These are phyloP conservation scores for Tokudaia muenninki DNA, from an alignment of 2,797 vertebrate species.

Conservation along the genomic window DNA sequence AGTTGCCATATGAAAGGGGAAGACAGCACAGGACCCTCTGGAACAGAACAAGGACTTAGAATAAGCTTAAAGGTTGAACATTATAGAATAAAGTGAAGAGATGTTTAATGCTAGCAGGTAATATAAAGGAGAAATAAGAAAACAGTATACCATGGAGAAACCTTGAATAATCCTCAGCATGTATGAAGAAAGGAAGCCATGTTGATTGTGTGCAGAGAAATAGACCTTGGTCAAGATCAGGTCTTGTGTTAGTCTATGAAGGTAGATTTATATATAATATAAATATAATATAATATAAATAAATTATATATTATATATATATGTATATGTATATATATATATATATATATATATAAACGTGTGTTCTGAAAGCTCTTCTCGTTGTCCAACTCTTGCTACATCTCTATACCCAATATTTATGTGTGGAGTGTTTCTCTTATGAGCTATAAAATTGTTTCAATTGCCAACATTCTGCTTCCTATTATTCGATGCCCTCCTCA, in stretches of 20 bases:
- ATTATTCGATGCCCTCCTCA: conserved; percentile 1
- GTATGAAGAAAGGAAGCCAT: background rate
- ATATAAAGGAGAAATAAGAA: background rate
- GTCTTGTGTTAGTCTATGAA: background rate
- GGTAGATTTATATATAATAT: background rate
- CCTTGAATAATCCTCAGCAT: background rate
- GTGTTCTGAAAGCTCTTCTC: background rate
- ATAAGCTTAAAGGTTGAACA: background rate
- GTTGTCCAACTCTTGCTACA: background rate
- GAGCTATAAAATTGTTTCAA: background rate
- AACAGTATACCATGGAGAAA: background rate
- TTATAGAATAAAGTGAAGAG: background rate
- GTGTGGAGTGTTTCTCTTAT: background rate
- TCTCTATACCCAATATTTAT: background rate
- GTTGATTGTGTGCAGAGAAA: background rate
- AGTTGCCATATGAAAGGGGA: background rate
- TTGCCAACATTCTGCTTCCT: background rate
- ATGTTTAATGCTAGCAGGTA: background rate
- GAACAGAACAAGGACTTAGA: background rate
- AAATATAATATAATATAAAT: too few species aligned
- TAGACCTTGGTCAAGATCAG: background rate
- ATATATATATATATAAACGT: background rate
- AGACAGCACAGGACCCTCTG: background rate
- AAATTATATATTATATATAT: too few species aligned
- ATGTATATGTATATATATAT: too few species aligned